A percentile compares a stretch with the other conserved stretches of the same genome.
phyloP scores from a whole-genome alignment of 2,888 invertebrate species.

The Drosophila neutralis region DNA sequence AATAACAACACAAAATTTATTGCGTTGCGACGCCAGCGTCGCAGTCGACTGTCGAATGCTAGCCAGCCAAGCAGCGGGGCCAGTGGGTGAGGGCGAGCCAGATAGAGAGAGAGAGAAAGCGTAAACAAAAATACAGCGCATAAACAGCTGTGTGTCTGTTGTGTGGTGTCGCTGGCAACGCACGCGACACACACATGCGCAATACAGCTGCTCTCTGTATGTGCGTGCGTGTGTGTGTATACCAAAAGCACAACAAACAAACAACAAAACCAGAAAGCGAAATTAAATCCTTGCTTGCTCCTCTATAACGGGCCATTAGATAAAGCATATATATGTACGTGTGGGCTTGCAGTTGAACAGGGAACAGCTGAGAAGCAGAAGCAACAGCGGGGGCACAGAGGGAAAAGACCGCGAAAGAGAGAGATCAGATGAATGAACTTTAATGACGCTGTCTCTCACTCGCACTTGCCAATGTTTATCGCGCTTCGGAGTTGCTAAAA shows the following conservation, averaged over 20 bases:
- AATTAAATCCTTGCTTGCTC: constrained; percentile 35
- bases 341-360: not conserved
- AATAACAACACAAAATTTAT: constrained; percentile 66
- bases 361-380: constrained; percentile 9
- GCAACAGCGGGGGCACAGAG: not conserved
- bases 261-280: constrained; percentile 28
- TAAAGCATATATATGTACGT: not conserved
- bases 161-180: constrained; percentile 18
- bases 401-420: constrained; percentile 30
- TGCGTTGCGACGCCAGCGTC: constrained; percentile 62
- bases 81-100: constrained; percentile 22
- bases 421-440: constrained; percentile 57
- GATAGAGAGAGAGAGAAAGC: constrained; percentile 31
- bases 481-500: constrained; percentile 48
- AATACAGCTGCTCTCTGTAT: constrained; percentile 53
- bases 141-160: constrained; percentile 62
- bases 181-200: constrained; percentile 51
- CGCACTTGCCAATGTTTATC: constrained; percentile 39
- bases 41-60: constrained; percentile 20
- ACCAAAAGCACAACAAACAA: constrained; percentile 24
- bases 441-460: constrained; percentile 27
- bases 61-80: constrained; percentile 9
- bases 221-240: constrained; percentile 5
- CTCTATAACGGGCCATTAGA: not conserved
- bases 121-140: constrained; percentile 55